These are phyloP conservation scores for Oncorhynchus kisutch DNA, from an alignment of 2,113 vertebrate species.

Conservation along the genomic window DNA sequence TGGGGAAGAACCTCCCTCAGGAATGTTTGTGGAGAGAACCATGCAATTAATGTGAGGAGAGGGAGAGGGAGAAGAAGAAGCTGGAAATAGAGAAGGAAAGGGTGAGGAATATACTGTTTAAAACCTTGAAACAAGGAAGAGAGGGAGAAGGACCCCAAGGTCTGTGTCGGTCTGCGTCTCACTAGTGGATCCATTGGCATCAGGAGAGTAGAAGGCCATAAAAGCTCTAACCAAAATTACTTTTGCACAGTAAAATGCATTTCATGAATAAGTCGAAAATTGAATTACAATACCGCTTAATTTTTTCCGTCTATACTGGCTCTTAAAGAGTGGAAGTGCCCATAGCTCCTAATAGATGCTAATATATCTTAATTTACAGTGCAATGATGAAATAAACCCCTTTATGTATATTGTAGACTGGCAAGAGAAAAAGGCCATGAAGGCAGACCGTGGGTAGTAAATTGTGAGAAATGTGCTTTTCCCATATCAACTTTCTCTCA, in stretches of 20 bases:
- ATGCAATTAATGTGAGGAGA: conserved; percentile 64
- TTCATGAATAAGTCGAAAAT: conserved; percentile 60
- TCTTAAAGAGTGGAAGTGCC: conserved; percentile 33
- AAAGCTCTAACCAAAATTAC: conserved; percentile 58
- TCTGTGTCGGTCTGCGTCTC: conserved; percentile 25
- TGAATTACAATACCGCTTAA: conserved; percentile 49
- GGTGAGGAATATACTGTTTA: neutral
- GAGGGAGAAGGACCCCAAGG: conserved; percentile 12
- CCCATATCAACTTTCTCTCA: conserved; percentile 44
- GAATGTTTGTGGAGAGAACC: conserved; percentile 53
- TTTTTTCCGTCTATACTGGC: conserved; percentile 43
- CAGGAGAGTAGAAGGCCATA: conserved; percentile 47
- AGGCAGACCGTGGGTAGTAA: conserved; percentile 35
- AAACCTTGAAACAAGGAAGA: neutral
- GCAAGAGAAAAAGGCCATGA: conserved; percentile 40
- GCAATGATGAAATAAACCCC: conserved; percentile 54
- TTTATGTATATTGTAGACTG: conserved; percentile 51
- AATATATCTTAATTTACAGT: conserved; percentile 51
- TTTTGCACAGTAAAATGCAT: conserved; percentile 51
- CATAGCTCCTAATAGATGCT: conserved; percentile 32
- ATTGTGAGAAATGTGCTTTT: conserved; percentile 54
- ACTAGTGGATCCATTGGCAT: conserved; percentile 42
- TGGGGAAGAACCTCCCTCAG: conserved; percentile 54
- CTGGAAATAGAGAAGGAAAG: neutral
- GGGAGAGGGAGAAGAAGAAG: conserved; percentile 2